A percentile compares a stretch with the other conserved stretches of the same genome.
Evolutionary conservation across 2,113 vertebrate species (phyloP).

Genomic region (Equus przewalskii): DNA sequence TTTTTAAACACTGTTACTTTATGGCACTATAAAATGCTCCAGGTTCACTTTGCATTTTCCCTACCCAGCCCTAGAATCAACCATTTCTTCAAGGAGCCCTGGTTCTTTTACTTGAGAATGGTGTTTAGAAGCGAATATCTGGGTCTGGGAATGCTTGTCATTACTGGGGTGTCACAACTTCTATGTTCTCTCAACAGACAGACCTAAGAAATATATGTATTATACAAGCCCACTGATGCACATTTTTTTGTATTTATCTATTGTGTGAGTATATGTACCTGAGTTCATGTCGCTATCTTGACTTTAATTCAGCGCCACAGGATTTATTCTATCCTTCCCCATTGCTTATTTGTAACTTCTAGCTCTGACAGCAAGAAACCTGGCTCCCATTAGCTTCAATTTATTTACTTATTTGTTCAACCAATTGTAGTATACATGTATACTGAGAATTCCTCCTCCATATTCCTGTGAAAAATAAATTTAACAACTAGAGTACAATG

Average conservation of each 20-base stretch:
- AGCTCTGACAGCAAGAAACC: background rate
- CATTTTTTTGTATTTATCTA: background rate
- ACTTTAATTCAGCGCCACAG: background rate
- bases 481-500: background rate
- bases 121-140: slow-evolving; percentile 13
- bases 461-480: background rate
- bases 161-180: background rate
- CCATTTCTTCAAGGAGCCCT: background rate
- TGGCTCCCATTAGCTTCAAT: background rate
- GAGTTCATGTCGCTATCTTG: background rate
- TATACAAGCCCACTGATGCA: background rate
- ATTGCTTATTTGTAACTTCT: background rate
- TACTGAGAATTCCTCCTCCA: slow-evolving; percentile 15
- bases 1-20: background rate
- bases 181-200: background rate
- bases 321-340: background rate
- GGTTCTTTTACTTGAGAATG: background rate
- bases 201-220: background rate
- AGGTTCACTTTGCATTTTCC: background rate
- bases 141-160: background rate
- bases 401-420: slow-evolving; percentile 42
- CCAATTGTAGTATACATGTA: background rate
- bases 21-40: background rate
- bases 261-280: background rate
- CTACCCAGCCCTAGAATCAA: background rate